A percentile compares a stretch with the other conserved stretches of the same genome.
phyloP scores from a whole-genome alignment of 2,888 invertebrate genomes.

The Sesamia inferens region DNA sequence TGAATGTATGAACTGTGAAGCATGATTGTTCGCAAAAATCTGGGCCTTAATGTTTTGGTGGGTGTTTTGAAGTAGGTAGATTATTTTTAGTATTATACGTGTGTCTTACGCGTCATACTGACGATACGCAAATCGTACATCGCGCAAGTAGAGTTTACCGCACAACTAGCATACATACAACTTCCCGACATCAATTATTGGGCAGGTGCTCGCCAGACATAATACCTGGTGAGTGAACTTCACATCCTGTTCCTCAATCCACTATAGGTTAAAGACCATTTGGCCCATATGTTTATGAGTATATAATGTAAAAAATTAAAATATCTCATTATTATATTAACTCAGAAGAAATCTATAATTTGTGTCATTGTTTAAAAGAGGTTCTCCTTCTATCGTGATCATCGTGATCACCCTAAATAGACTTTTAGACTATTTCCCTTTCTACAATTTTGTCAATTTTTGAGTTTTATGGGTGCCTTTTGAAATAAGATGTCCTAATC shows the following conservation, averaged over 20 bases:
- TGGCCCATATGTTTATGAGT: neutral
- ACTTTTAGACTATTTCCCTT: neutral
- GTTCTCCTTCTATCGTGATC: neutral
- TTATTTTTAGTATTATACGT: neutral
- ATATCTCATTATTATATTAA: neutral
- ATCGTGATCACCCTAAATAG: neutral
- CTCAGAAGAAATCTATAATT: neutral
- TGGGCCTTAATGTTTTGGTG: neutral
- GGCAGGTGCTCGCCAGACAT: too few species aligned
- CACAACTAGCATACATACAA: too few species aligned
- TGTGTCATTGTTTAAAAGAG: neutral
- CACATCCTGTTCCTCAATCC: too few species aligned
- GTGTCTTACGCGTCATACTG: too few species aligned
- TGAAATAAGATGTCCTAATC: neutral
- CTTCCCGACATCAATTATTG: too few species aligned
- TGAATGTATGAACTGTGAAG: neutral
- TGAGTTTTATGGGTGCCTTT: neutral
- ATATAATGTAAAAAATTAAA: neutral
- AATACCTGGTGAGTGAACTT: too few species aligned
- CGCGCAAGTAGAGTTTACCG: too few species aligned
- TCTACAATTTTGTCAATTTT: neutral
- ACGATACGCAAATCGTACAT: too few species aligned
- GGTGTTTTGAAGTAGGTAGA: neutral
- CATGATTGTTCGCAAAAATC: conserved; percentile 10
- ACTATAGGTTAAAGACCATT: too few species aligned